A percentile compares a stretch with the other conserved stretches of the same genome.
phyloP scores from a whole-genome alignment of 2,888 invertebrate genomes.

The Unio delphinus region DNA sequence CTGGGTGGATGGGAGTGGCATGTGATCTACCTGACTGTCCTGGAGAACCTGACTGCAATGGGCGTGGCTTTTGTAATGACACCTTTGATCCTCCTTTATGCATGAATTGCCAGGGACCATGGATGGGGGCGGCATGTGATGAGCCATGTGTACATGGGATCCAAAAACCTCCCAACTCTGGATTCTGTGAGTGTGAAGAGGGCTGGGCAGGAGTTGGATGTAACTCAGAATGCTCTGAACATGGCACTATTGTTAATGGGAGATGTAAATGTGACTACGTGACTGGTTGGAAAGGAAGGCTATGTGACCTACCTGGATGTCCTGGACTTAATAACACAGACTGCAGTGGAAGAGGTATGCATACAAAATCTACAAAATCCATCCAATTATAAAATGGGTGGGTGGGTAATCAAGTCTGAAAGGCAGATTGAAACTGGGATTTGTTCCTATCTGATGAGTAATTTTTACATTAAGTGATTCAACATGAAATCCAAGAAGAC shows the following conservation, averaged over 20 bases:
- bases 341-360: slow-evolving; percentile 57
- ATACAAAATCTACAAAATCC: background rate
- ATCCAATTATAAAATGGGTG: too few species aligned
- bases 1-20: slow-evolving; percentile 49
- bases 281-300: slow-evolving; percentile 50
- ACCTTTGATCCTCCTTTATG: slow-evolving; percentile 46
- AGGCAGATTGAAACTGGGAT: too few species aligned
- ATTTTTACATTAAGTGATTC: too few species aligned
- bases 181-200: slow-evolving; percentile 46
- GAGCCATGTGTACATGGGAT: slow-evolving; percentile 53
- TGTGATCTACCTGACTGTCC: slow-evolving; percentile 53
- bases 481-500: too few species aligned
- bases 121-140: slow-evolving; percentile 56
- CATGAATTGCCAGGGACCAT: slow-evolving; percentile 40
- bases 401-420: too few species aligned
- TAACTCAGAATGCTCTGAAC: slow-evolving; percentile 56
- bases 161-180: slow-evolving; percentile 44
- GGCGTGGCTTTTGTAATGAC: slow-evolving; percentile 42
- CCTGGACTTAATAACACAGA: slow-evolving; percentile 50
- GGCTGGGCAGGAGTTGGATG: slow-evolving; percentile 59
- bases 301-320: slow-evolving; percentile 59
- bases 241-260: slow-evolving; percentile 44
- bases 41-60: slow-evolving; percentile 46
- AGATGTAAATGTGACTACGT: slow-evolving; percentile 51
- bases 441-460: too few species aligned